These are phyloP conservation scores for Drosophila subpulchrella DNA, from an alignment of 1,140 invertebrate genomes.

Conservation along the genomic window DNA sequence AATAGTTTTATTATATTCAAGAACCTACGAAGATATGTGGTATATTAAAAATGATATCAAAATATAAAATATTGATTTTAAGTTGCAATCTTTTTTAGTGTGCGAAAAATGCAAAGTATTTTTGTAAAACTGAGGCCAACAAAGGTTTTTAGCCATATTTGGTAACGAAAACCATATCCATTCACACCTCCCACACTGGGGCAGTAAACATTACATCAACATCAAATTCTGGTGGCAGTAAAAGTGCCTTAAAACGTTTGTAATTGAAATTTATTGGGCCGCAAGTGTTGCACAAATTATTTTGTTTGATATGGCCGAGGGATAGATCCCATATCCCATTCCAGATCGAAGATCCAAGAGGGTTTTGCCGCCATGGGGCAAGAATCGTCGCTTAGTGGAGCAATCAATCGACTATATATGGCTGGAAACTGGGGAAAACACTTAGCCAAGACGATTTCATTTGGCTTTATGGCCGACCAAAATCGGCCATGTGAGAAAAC, in stretches of 20 bases:
- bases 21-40: too few relatives aligned
- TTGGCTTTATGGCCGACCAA: conserved; percentile 72
- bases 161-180: conserved; percentile 12
- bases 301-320: conserved; percentile 65
- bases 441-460: conserved; percentile 80
- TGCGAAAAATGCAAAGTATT: conserved; percentile 23
- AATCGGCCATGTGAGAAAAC: conserved; percentile 64
- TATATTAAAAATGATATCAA: too few relatives aligned
- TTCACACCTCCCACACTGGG: conserved; percentile 31
- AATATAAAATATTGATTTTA: too few relatives aligned
- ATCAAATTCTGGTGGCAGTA: conserved; percentile 71
- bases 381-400: conserved; percentile 64
- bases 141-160: conserved; percentile 35
- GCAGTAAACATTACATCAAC: conserved; percentile 32
- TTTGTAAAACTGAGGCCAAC: conserved; percentile 4
- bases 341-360: conserved; percentile 8
- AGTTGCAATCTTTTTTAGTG: background rate
- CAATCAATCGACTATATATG: conserved; percentile 81
- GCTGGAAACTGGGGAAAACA: conserved; percentile 72
- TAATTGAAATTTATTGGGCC: conserved; percentile 78
- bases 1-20: too few relatives aligned
- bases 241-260: conserved; percentile 75
- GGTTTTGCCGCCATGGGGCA: conserved; percentile 20
- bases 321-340: conserved; percentile 6
- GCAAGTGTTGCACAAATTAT: conserved; percentile 70